A percentile compares a stretch with the other conserved stretches of the same genome.
phyloP scores from a whole-genome alignment of 2,797 vertebrate genomes.

The Fratercula arctica region DNA sequence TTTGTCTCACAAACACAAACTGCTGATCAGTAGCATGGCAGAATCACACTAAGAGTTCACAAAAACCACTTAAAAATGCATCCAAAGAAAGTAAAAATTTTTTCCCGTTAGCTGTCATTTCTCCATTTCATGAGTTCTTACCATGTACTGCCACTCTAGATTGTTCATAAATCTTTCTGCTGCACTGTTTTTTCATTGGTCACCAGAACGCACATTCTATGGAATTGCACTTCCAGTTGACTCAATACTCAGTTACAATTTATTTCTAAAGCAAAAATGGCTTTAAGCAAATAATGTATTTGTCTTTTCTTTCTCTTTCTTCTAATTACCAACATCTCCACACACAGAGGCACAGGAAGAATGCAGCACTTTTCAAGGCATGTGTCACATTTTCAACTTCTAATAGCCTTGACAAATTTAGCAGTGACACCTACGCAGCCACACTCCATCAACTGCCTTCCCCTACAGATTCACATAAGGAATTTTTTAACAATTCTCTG shows the following conservation, averaged over 20 bases:
- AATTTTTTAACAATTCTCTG: neutral
- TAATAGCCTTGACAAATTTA: neutral
- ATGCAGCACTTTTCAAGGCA: neutral
- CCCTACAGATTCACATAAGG: neutral
- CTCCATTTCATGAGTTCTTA: neutral
- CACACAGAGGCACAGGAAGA: neutral
- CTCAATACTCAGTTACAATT: neutral
- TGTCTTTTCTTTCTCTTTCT: neutral
- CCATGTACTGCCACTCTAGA: neutral
- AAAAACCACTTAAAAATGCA: neutral
- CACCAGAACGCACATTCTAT: neutral
- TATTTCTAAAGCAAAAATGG: neutral
- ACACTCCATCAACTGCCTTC: fast-evolving
- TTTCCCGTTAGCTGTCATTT: neutral
- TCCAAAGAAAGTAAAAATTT: neutral
- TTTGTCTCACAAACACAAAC: neutral
- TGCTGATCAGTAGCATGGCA: neutral
- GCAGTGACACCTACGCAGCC: neutral
- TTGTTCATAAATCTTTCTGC: neutral
- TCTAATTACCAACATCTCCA: neutral
- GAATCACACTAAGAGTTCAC: neutral
- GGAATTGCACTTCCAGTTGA: neutral
- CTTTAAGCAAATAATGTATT: neutral
- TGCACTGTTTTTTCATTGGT: neutral
- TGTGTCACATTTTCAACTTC: neutral